Evolutionary conservation across 2,888 invertebrate species (phyloP).

Genomic region (Melanotus villosus): DNA sequence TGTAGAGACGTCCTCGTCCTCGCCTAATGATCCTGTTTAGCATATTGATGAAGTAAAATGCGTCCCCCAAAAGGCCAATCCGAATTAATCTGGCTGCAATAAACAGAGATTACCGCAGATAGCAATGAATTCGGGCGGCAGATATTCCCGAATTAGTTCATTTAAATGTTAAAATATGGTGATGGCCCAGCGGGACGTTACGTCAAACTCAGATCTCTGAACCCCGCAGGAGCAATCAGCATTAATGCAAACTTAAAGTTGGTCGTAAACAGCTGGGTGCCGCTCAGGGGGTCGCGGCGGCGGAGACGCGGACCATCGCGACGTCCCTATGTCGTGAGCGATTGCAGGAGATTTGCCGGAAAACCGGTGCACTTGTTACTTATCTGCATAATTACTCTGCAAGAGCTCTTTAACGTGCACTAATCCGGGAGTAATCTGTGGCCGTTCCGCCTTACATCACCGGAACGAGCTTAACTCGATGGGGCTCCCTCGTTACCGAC

Average conservation of each 20-base stretch:
- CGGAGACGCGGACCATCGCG: slow-evolving; percentile 14
- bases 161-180: slow-evolving; percentile 55
- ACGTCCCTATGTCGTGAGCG: slow-evolving; percentile 21
- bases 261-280: slow-evolving; percentile 40
- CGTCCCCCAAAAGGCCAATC: slow-evolving; percentile 51
- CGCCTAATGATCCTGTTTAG: slow-evolving; percentile 43
- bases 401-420: slow-evolving; percentile 43
- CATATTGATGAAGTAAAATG: slow-evolving; percentile 53
- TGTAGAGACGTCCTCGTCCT: slow-evolving; percentile 32
- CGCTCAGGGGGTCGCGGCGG: not conserved
- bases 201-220: slow-evolving; percentile 43
- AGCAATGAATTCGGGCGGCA: slow-evolving; percentile 52
- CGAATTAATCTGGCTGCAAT: slow-evolving; percentile 50
- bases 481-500: slow-evolving; percentile 31
- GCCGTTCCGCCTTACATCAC: slow-evolving; percentile 42
- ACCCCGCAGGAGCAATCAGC: slow-evolving; percentile 38
- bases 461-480: slow-evolving; percentile 39
- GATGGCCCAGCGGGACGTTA: slow-evolving; percentile 45
- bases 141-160: slow-evolving; percentile 54
- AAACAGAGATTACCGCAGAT: slow-evolving; percentile 53
- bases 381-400: slow-evolving; percentile 49
- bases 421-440: slow-evolving; percentile 42
- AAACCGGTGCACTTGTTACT: slow-evolving; percentile 42
- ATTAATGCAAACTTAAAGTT: slow-evolving; percentile 41
- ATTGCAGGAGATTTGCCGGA: slow-evolving; percentile 37